phyloP scores from a whole-genome alignment of 2,888 invertebrate genomes.

The Diadromus collaris region DNA sequence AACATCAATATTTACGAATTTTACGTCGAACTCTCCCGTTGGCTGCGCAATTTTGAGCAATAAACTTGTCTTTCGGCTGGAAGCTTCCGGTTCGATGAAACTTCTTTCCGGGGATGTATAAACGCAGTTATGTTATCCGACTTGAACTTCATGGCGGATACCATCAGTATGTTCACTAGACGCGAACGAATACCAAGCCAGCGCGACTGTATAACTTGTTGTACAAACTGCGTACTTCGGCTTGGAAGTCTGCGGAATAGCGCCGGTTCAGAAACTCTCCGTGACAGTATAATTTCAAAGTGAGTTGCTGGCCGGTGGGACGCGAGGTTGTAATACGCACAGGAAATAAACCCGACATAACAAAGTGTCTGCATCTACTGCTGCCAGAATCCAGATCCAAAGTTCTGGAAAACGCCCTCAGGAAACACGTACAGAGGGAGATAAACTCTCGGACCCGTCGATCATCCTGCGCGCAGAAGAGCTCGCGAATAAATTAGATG shows the following conservation, averaged over 20 bases:
- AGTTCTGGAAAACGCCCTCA: conserved; percentile 3
- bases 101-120: conserved; percentile 30
- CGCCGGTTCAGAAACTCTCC: conserved; percentile 52
- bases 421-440: conserved; percentile 6
- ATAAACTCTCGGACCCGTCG: background rate
- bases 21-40: conserved; percentile 17
- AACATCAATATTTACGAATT: conserved; percentile 30
- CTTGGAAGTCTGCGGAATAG: conserved; percentile 47
- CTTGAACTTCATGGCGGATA: background rate
- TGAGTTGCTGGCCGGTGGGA: conserved; percentile 29
- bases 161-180: background rate
- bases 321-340: conserved; percentile 13
- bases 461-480: background rate
- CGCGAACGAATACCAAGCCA: background rate
- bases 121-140: conserved; percentile 8
- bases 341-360: conserved; percentile 36
- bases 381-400: background rate
- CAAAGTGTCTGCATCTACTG: background rate
- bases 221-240: conserved; percentile 1
- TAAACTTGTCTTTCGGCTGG: conserved; percentile 45
- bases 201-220: background rate
- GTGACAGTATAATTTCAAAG: conserved; percentile 45
- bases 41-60: conserved; percentile 34
- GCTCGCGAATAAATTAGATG: background rate
- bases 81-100: conserved; percentile 34